Percentiles rank a stretch among this genome's conserved stretches.
Conservation (phyloP, 2,888 invertebrate species). For the Chirona hameri region DNA sequence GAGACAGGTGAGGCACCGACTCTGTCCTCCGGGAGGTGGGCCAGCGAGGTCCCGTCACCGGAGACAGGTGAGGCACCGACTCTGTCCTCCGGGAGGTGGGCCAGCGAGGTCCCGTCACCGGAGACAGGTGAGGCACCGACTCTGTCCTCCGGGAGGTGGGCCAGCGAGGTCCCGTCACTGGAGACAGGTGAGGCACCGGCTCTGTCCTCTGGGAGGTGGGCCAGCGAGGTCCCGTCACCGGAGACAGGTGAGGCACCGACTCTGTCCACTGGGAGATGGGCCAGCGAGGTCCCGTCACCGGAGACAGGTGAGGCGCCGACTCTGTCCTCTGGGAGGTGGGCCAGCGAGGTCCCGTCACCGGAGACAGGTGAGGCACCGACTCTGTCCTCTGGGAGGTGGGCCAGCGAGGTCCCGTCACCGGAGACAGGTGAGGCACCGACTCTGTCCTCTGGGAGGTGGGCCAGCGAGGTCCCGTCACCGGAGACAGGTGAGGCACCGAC, state of each 20-base stretch:
- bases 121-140: too few relatives aligned
- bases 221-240: conserved; percentile 48
- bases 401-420: conserved; percentile 48
- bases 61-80: too few relatives aligned
- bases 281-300: conserved; percentile 48
- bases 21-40: conserved; percentile 63
- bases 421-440: too few relatives aligned
- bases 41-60: conserved; percentile 48
- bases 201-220: conserved; percentile 63
- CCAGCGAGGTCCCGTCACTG: conserved; percentile 48
- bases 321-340: conserved; percentile 63
- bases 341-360: conserved; percentile 48
- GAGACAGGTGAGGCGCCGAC: too few relatives aligned
- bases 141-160: conserved; percentile 63
- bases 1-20: too few relatives aligned
- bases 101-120: conserved; percentile 48
- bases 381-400: conserved; percentile 63
- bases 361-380: too few relatives aligned
- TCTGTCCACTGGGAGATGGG: conserved; percentile 63
- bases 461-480: conserved; percentile 48
- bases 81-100: conserved; percentile 63
- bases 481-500: too few relatives aligned
- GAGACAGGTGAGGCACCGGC: too few relatives aligned
- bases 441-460: conserved; percentile 63
- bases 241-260: too few relatives aligned